Base-by-base conservation (phyloP, 1,140 invertebrate genomes). In the Cydia strobilella region DNA sequence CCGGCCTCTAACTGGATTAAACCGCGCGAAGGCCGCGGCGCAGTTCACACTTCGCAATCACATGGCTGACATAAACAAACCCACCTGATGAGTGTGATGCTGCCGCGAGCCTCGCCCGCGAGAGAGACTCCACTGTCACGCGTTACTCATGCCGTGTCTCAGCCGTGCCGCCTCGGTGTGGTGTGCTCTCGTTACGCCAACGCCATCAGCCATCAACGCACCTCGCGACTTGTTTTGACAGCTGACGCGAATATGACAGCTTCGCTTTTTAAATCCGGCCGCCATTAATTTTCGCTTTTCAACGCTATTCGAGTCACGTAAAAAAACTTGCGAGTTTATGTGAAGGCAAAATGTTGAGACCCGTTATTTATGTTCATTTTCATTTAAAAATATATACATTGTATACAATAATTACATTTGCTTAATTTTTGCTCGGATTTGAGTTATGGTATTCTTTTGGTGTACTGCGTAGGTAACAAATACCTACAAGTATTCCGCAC, bases 191-290 rank as follows among this genome's bases (percentile, higher is more conserved):
- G 54, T 18, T 51, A 18, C 48, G 48, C 54, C 54, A 59, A 59
- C 54, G 54, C 18, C 20, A 59, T 59, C 18, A 59, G 54, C 54
- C 54, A 59, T 59, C 54, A 59, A 59, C 54, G 54, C 54, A 59
- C 54, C 54, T 59, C 54, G 54, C 54, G 54, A 59, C 48, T 51
- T 59, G 54, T 59, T 59, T 59, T 59, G 54, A 59, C 54, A 59
- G 54, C 54, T 59, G 54, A 59, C 54, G 54, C 54, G 54, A 59
- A 23, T 6, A 12, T 59, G 54, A 59, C 54, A 59, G 54, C 1
- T 23, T 59, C 54, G 54, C 20, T 59, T 59, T 59, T 59, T 59
- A 59, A 59, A 59, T 59, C 54, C 54, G 54, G 54, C 54, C 54
- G 54, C 54, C 54, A 59, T 59, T 59, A 9, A 59, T 59, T 59